Evolutionary conservation across 1,140 invertebrate species (phyloP).

Genomic region (Homarus americanus): DNA sequence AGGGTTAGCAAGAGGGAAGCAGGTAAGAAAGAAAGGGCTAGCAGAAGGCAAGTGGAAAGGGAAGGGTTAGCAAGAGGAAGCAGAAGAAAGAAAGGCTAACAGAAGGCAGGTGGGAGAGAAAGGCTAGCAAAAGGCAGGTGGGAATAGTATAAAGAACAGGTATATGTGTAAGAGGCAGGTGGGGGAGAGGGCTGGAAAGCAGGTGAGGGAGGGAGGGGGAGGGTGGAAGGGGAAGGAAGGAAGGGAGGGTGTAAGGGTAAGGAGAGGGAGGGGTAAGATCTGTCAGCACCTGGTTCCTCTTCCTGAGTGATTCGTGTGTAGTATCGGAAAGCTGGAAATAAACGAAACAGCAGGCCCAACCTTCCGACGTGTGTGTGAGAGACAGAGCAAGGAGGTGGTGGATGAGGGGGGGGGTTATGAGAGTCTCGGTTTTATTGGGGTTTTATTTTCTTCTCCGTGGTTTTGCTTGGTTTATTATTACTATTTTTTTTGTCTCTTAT

Average conservation of each 20-base stretch:
- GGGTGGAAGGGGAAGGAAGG: neutral
- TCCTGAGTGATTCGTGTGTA: conserved; percentile 58
- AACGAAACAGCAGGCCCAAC: conserved; percentile 19
- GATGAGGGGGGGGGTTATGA: neutral
- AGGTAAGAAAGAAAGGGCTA: too few species aligned
- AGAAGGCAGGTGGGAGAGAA: too few species aligned
- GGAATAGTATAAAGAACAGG: too few species aligned
- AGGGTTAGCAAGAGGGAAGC: too few species aligned
- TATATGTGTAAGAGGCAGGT: neutral
- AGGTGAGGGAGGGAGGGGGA: neutral
- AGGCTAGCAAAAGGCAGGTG: too few species aligned
- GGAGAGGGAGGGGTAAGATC: neutral
- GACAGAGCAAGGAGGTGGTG: neutral
- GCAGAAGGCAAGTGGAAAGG: too few species aligned
- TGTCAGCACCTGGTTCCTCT: conserved; percentile 43
- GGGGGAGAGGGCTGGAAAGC: neutral
- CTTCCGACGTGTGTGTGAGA: neutral
- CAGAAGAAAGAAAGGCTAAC: too few species aligned
- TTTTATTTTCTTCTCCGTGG: neutral
- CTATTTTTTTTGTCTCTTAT: too few species aligned
- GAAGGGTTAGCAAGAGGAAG: too few species aligned
- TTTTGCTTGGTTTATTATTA: too few species aligned
- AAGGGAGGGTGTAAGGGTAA: neutral
- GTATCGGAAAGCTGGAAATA: conserved; percentile 66
- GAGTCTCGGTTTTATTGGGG: neutral